These are phyloP conservation scores for Epirrita christyi DNA, from an alignment of 2,888 invertebrate genomes.

Conservation along the genomic window DNA sequence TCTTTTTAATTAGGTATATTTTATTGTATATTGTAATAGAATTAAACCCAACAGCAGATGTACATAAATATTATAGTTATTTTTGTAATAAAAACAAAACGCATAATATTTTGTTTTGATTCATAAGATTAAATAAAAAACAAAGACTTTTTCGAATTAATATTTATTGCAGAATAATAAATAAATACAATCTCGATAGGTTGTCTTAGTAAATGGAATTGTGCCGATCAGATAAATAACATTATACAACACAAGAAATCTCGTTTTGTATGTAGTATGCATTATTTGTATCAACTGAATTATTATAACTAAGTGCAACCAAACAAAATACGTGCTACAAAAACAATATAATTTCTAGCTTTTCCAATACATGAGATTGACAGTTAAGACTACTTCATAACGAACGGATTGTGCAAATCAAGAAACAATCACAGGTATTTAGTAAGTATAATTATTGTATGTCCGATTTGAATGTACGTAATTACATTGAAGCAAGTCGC, in stretches of 20 bases:
- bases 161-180: slow-evolving; percentile 42
- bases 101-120: not conserved
- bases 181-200: slow-evolving; percentile 69
- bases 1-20: not conserved
- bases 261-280: no score
- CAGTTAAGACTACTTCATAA: no score
- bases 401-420: no score
- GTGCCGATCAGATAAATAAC: no score
- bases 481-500: no score
- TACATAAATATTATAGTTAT: slow-evolving; percentile 8
- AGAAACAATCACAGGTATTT: no score
- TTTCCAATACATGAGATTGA: no score
- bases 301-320: slow-evolving; percentile 29
- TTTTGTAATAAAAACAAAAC: slow-evolving; percentile 9
- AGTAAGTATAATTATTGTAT: no score
- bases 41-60: not conserved
- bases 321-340: slow-evolving; percentile 28
- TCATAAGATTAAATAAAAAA: no score
- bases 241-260: no score
- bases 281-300: slow-evolving; percentile 1
- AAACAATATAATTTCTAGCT: not conserved
- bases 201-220: slow-evolving; percentile 39
- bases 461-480: no score
- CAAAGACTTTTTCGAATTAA: slow-evolving; percentile 25
- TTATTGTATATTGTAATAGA: no score